These are phyloP conservation scores for Tridacna crocea DNA, from an alignment of 2,888 invertebrate genomes.

Conservation along the genomic window DNA sequence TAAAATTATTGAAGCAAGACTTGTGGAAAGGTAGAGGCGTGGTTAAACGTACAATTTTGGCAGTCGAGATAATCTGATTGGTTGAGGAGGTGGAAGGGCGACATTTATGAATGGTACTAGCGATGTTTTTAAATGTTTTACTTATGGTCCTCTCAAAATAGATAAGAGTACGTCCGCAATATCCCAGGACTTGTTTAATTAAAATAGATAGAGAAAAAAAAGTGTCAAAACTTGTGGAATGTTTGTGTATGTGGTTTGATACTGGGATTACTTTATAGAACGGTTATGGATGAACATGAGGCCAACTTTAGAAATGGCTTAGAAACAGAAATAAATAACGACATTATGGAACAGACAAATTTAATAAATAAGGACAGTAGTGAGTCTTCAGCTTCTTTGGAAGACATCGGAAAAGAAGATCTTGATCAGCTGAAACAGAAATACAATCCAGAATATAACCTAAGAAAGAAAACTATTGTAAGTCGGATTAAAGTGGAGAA, in stretches of 20 bases:
- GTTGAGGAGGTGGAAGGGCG: conserved; percentile 1
- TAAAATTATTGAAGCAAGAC: conserved; percentile 21
- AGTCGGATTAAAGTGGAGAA: conserved; percentile 86
- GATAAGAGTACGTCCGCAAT: conserved; percentile 17
- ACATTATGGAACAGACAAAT: not conserved
- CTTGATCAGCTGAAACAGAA: conserved; percentile 51
- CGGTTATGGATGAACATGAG: no score
- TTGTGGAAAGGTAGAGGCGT: conserved; percentile 12
- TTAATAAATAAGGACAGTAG: not conserved
- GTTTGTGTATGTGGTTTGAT: not conserved
- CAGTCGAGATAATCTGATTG: not conserved
- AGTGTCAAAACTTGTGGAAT: conserved; percentile 13
- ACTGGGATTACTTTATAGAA: no score
- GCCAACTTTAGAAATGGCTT: not conserved
- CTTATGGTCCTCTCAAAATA: conserved; percentile 9
- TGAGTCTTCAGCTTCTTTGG: not conserved
- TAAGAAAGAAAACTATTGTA: conserved; percentile 88
- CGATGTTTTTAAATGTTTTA: conserved; percentile 24
- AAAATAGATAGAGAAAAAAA: conserved; percentile 19
- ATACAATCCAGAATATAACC: conserved; percentile 86
- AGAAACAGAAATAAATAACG: not conserved
- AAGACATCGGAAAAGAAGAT: conserved; percentile 38
- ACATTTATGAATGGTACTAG: conserved; percentile 15
- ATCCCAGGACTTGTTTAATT: conserved; percentile 11
- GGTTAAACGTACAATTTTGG: not conserved